phyloP scores from a whole-genome alignment of 2,113 vertebrate species.

The Mystacornis crossleyi region DNA sequence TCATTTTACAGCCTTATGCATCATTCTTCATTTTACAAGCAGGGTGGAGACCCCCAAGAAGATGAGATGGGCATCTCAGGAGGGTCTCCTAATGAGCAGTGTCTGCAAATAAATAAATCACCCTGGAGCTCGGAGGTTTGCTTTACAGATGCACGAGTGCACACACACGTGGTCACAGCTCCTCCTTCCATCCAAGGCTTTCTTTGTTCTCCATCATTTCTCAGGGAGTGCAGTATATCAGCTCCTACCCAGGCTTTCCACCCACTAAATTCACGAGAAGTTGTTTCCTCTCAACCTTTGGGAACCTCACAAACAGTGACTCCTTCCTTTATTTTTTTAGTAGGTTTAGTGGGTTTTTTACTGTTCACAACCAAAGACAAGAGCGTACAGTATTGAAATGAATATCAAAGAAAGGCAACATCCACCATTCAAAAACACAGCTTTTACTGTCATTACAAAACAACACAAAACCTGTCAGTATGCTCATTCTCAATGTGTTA shows the following conservation, averaged over 20 bases:
- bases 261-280: not conserved
- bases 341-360: not conserved
- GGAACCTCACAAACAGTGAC: not conserved
- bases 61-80: not conserved
- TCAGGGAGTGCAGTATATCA: not conserved
- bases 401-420: not conserved
- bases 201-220: not conserved
- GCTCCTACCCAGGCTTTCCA: not conserved
- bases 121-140: not conserved
- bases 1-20: not conserved
- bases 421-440: not conserved
- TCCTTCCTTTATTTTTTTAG: not conserved
- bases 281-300: not conserved
- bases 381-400: not conserved
- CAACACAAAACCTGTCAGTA: not conserved
- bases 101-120: slow-evolving; percentile 4
- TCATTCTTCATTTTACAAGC: not conserved
- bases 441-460: not conserved
- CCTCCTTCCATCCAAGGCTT: not conserved
- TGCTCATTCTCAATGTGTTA: not conserved
- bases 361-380: not conserved
- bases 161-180: not conserved
- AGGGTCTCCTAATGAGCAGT: not conserved
- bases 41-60: not conserved
- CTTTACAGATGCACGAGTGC: not conserved